A percentile compares a stretch with the other conserved stretches of the same genome.
Evolutionary conservation across 2,888 invertebrate genomes (phyloP).

Genomic region (Schizaphis graminum): DNA sequence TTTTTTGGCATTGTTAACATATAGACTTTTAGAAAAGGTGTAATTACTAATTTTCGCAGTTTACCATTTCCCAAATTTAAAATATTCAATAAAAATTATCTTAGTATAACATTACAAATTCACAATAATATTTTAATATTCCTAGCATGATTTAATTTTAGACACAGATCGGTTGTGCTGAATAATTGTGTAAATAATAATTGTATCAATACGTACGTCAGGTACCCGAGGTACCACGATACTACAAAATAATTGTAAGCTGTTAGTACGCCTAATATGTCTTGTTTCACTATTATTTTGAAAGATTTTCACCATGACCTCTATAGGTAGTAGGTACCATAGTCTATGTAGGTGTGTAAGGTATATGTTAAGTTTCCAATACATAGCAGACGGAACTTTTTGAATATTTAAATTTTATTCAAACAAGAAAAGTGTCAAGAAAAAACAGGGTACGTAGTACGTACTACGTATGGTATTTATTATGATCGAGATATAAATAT

Average conservation of each 20-base stretch:
- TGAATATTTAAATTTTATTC: neutral
- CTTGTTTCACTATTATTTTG: neutral
- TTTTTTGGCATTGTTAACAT: no score
- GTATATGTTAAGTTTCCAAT: neutral
- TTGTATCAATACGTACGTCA: neutral
- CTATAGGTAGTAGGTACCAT: neutral
- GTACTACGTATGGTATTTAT: neutral
- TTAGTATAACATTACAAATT: neutral
- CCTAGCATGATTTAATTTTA: neutral
- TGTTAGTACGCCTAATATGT: neutral
- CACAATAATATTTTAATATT: neutral
- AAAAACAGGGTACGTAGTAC: no score
- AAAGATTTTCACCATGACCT: neutral
- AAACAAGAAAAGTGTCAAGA: neutral
- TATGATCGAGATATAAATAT: neutral
- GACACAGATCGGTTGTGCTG: neutral
- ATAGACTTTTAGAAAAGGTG: no score
- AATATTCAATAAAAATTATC: neutral
- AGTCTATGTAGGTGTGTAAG: neutral
- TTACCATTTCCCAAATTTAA: no score
- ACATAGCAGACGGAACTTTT: neutral
- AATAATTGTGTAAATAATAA: neutral
- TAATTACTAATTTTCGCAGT: no score
- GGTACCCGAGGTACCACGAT: neutral
- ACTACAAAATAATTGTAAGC: neutral